Base-by-base conservation (phyloP, 2,888 invertebrate species). In the Patella pellucida region DNA sequence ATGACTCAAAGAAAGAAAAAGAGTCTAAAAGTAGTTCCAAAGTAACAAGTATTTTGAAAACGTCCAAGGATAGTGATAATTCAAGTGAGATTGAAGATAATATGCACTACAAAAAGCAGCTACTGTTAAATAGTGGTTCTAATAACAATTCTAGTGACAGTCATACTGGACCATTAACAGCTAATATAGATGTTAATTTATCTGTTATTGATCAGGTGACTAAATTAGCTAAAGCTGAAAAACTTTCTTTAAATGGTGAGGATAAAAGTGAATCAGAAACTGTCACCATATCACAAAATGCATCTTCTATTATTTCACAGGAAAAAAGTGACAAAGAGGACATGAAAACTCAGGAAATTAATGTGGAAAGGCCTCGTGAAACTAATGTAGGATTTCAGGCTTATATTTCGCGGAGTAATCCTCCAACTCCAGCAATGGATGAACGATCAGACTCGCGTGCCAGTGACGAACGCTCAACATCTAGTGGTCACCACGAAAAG, bases 31-130 rank as follows among this genome's bases (percentile, higher is more conserved):
- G 62, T 62, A 23, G 23, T 12, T 62, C 62, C 19, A 62, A 62
- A 62, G 62, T 62, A 23, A 62, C 62, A 62, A 41, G 41, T 41
- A 41, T 41, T 41, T 41, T 41, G 41, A 41, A 41, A 41, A 41
- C 41, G 41, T 41, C 41, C 41, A 41, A 41, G 41, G 62, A 62
- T 23, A 23, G 19, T 19, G 23, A 62, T 19, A 62, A 23, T 14
- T 23, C 62, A 19, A 23, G 56, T 72, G 82, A 81, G 72, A 78
- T 79, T 72, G 83, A 83, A 71, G 88, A 86, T 84, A 85, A 83
- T 85, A 89, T 89, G 89, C 87, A 88, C 87, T 87, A 82, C 83
- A 88, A 87, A 83, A 89, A 89, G 85, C 87, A 87, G 82, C 84
- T 83, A 83, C 79, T 87, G 81, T 81, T 87, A 81, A 76, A 78